A percentile compares a stretch with the other conserved stretches of the same genome.
phyloP scores from a whole-genome alignment of 2,113 vertebrate genomes.

The Thalassoma bifasciatum region DNA sequence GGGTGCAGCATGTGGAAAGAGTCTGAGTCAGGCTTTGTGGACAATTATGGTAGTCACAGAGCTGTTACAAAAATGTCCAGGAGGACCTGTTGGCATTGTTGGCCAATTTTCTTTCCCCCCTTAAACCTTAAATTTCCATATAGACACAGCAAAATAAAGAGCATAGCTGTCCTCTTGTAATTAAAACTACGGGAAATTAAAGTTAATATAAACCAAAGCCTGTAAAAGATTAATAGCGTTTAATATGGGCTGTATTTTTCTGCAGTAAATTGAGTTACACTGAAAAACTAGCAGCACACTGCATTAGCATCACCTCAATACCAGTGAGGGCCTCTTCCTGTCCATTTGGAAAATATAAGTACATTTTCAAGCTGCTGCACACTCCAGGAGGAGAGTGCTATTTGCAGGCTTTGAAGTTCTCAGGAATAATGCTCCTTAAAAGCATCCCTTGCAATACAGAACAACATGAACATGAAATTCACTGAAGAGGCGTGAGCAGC shows the following conservation, averaged over 20 bases:
- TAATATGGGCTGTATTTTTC: conserved; percentile 57
- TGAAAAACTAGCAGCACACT: conserved; percentile 63
- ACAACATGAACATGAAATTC: conserved; percentile 73
- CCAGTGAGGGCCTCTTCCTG: conserved; percentile 76
- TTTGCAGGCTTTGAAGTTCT: conserved; percentile 83
- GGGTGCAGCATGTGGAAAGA: conserved; percentile 66
- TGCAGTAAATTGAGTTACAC: conserved; percentile 49
- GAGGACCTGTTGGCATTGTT: conserved; percentile 58
- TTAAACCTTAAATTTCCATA: conserved; percentile 60
- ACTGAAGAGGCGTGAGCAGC: conserved; percentile 65
- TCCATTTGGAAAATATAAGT: conserved; percentile 85
- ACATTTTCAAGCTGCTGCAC: conserved; percentile 79
- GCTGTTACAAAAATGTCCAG: conserved; percentile 30
- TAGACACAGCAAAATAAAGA: conserved; percentile 50
- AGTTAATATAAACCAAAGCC: conserved; percentile 42
- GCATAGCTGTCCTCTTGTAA: conserved; percentile 42
- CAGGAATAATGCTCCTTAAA: conserved; percentile 84
- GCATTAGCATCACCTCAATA: conserved; percentile 80
- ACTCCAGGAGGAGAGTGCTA: conserved; percentile 79
- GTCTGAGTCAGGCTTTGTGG: conserved; percentile 54
- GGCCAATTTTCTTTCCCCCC: conserved; percentile 30
- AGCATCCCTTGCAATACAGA: conserved; percentile 76
- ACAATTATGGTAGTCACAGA: conserved; percentile 52
- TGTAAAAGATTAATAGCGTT: conserved; percentile 62
- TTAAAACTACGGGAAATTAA: conserved; percentile 55